Conservation (phyloP, 2,888 invertebrate genomes). For the Abrostola triplasia region DNA sequence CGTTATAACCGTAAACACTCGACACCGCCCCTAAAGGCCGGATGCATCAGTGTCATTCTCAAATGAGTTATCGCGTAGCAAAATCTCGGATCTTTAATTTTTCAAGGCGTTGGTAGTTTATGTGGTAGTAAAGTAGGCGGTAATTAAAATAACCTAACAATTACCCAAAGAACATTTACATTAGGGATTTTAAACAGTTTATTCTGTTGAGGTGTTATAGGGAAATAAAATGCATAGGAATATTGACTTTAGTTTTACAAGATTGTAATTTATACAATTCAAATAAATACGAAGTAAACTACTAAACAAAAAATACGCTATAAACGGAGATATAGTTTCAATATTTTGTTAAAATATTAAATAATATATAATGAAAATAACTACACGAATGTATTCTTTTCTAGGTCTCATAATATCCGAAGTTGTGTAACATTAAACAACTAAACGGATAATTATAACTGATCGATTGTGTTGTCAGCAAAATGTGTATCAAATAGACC, state of each 20-base stretch:
- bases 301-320: constrained; percentile 5
- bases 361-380: constrained; percentile 31
- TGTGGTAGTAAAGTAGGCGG: constrained; percentile 33
- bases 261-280: constrained; percentile 7
- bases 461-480: constrained; percentile 69
- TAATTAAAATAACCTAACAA: constrained; percentile 15
- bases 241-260: constrained; percentile 37
- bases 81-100: constrained; percentile 69
- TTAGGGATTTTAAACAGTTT: constrained; percentile 9
- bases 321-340: constrained; percentile 26
- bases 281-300: constrained; percentile 2
- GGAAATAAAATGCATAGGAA: constrained; percentile 32
- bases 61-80: constrained; percentile 78
- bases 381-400: constrained; percentile 35
- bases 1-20: constrained; percentile 58
- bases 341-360: constrained; percentile 29
- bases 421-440: constrained; percentile 45
- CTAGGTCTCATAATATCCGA: constrained; percentile 55
- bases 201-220: constrained; percentile 31
- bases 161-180: constrained; percentile 19
- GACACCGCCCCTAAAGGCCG: constrained; percentile 78
- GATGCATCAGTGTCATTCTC: constrained; percentile 83
- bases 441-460: constrained; percentile 45
- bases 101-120: constrained; percentile 49
- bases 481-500: constrained; percentile 75